A percentile compares a stretch with the other conserved stretches of the same genome.
Conservation (phyloP, 2,113 vertebrate species). For the Hemicordylus capensis region DNA sequence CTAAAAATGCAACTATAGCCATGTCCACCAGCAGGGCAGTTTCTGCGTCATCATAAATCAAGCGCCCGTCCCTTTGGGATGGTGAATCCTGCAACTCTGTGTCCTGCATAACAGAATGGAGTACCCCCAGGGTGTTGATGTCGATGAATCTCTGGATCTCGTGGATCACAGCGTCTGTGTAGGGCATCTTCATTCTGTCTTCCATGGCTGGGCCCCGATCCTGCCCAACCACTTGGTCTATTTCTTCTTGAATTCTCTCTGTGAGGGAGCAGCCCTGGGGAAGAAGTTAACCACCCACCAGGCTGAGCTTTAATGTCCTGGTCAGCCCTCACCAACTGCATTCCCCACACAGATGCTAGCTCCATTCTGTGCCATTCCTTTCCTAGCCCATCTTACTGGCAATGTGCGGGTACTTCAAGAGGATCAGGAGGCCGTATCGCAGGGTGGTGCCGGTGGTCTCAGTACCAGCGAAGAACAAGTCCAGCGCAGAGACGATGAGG, state of each 20-base stretch:
- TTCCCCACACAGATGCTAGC: too few species aligned
- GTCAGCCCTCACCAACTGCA: too few species aligned
- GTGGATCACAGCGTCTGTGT: neutral
- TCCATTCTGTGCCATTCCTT: too few species aligned
- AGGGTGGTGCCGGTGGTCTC: slow-evolving; percentile 31
- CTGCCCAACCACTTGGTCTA: neutral
- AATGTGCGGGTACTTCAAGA: slow-evolving; percentile 35
- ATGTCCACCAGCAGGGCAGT: too few species aligned
- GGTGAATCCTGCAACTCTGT: neutral
- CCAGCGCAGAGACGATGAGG: slow-evolving; percentile 15
- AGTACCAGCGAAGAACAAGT: slow-evolving; percentile 42
- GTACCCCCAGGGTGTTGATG: neutral
- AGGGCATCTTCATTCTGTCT: slow-evolving; percentile 1
- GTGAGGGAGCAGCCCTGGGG: neutral
- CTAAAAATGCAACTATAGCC: too few species aligned
- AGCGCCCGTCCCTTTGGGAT: slow-evolving; percentile 9
- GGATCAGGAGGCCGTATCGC: slow-evolving; percentile 17
- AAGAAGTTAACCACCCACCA: too few species aligned
- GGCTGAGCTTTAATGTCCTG: neutral
- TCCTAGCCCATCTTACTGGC: slow-evolving; percentile 4
- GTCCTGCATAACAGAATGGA: neutral
- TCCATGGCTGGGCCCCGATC: neutral
- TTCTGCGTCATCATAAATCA: too few species aligned
- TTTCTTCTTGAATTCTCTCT: slow-evolving; percentile 18
- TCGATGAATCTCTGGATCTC: slow-evolving; percentile 21